Evolutionary conservation across 2,113 vertebrate species (phyloP), one percentile per base, ranked within the genome.

Genomic region (Mohoua ochrocephala): DNA sequence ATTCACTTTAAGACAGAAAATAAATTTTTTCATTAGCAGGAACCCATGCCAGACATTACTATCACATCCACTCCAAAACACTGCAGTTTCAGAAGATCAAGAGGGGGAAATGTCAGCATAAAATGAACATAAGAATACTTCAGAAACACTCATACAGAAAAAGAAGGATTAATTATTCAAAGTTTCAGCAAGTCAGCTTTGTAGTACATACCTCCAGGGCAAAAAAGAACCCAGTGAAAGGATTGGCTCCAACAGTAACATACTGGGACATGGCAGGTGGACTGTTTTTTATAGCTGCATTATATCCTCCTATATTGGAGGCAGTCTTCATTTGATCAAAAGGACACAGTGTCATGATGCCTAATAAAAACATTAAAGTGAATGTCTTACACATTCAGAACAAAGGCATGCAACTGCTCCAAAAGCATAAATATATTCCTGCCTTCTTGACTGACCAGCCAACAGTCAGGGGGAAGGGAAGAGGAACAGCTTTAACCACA

Each of bases 281-380:
- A 89, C 98, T 99, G 95, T 99, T 99, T 91, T 99, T 99, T 93
- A 99, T 99, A 7, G 99, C 97, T 47, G 99, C 99, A 78, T 99
- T 98, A 96, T 99, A 99, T 59, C 99, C 99, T 35, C 99, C 99
- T 79, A 99, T 98, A 91, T 98, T 97, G 63, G 99, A 99, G n/a
- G 99, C 99, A 69, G 99, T 99, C 98, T 99, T 99, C 99, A 99
- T 99, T 97, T 99, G 99, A 97, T 99, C 99, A 94, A 99, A 99
- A 78, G 99, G 99, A 86, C 98, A 99, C 73, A 99, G 98, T 16
- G 99, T 99, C 98, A 99, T 99, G 54, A 99, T 97, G 84, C 99
- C 99, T 99, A 63, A 85, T 18, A 87, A 86, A 91, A 90, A 93
- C 87, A 79, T 88, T 65, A 49, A 77, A 50, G 33, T 64, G 52